Percentiles rank a stretch among this genome's conserved stretches.
Conservation (phyloP, 1,140 invertebrate species). For the Brachionus paranguensis region DNA sequence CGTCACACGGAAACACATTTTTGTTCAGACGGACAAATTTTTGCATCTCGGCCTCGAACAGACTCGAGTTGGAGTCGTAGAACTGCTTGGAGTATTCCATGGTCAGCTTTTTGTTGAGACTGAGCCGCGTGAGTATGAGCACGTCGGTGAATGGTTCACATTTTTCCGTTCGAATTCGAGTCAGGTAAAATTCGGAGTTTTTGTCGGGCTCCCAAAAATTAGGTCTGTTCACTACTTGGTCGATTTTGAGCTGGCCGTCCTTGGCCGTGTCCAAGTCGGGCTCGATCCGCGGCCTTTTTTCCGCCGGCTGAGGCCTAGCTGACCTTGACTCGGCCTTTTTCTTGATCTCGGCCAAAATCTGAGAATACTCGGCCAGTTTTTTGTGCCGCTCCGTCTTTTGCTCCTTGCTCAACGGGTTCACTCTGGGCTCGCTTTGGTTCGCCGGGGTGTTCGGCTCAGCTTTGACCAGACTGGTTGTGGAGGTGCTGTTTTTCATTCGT, state of each 20-base stretch:
- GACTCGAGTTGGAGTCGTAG: slow-evolving; percentile 18
- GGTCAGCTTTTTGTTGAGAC: background rate
- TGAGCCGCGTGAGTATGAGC: background rate
- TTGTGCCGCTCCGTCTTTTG: background rate
- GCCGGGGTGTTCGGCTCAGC: background rate
- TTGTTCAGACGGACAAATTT: background rate
- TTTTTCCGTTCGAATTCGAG: slow-evolving; percentile 4
- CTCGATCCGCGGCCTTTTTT: background rate
- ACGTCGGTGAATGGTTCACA: background rate
- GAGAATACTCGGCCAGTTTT: background rate
- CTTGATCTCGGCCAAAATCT: background rate
- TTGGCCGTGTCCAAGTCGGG: no score
- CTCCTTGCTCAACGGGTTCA: background rate
- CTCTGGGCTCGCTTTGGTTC: background rate
- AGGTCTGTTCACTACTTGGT: no score
- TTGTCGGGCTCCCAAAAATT: slow-evolving; percentile 18
- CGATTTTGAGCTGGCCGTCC: no score
- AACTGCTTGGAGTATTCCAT: slow-evolving; percentile 23
- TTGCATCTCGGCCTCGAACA: background rate
- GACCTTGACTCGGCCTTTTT: background rate
- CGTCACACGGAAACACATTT: background rate
- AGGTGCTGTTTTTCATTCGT: background rate
- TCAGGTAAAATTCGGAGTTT: background rate
- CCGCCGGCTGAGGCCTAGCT: background rate
- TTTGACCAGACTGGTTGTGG: background rate